Base-by-base conservation (phyloP, 1,140 invertebrate genomes). In the Brachionus koreanus region DNA sequence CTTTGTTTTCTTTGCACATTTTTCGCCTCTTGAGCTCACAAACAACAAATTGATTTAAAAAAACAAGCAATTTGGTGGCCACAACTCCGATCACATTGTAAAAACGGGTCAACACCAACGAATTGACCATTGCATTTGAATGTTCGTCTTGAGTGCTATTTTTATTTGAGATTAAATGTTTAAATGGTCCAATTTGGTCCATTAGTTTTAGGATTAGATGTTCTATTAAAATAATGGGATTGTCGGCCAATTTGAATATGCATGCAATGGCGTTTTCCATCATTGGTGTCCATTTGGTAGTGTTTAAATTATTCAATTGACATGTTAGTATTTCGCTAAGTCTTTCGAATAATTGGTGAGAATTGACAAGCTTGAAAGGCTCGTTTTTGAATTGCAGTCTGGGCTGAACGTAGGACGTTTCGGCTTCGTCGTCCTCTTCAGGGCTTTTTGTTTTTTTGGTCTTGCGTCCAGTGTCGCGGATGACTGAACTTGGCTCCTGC, bases 181-280 rank as follows among this genome's bases (percentile, higher is more conserved):
- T 42, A 4, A 37, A n/a, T 1, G 13, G 5, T 3, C 25, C 3
- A 10, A 79, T 79, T 79, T 57, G 35, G 19, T 79, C 61, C 7
- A 79, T 83, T n/a, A 82, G 29, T 29, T 84, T 69, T 39, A 84
- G 86, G 7, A 90, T 84, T 5, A 91, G 84, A 35, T 87, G 84
- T 13, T 85, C 86, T 85, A 87, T 87, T 9, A 90, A 85, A n/a
- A 75, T 57, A 84, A 91, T 90, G 3, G 91, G 90, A 49, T 89
- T 84, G 76, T 90, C 89, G 4, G 88, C 87, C 13, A 91, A 84
- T 77, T 86, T 86, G 86, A 92, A 93, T 82, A 93, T 91, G 12
- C 90, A 88, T 76, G 90, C 90, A 61, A 93, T 87, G 13, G 91
- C 91, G 83, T 91, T 88, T 75, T 90, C 89, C 16, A 88, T 89